phyloP scores from a whole-genome alignment of 2,888 invertebrate genomes.

The Drepana falcataria region DNA sequence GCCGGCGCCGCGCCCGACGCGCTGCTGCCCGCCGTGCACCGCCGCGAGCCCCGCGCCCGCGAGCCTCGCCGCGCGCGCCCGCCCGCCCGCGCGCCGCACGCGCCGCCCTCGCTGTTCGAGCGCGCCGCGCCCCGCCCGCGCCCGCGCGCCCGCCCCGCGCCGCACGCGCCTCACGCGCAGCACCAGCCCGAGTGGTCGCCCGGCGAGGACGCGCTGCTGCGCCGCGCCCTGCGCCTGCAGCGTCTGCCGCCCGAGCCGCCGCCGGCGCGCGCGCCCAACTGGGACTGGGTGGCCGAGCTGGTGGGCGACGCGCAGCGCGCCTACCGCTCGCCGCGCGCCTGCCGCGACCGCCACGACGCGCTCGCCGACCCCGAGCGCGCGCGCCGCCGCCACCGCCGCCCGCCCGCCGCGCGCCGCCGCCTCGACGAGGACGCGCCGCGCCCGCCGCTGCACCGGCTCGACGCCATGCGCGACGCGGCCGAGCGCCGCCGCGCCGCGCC shows the following conservation, averaged over 20 bases:
- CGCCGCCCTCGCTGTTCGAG: slow-evolving; percentile 84
- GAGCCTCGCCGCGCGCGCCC: slow-evolving; percentile 85
- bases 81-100: slow-evolving; percentile 79
- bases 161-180: slow-evolving; percentile 65
- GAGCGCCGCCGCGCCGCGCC: slow-evolving; percentile 86
- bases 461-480: slow-evolving; percentile 86
- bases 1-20: slow-evolving; percentile 84
- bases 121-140: slow-evolving; percentile 82
- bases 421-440: slow-evolving; percentile 78
- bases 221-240: slow-evolving; percentile 88
- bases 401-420: slow-evolving; percentile 83
- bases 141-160: slow-evolving; percentile 83
- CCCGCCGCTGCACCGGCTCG: slow-evolving; percentile 77
- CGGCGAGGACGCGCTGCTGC: slow-evolving; percentile 92
- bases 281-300: slow-evolving; percentile 96
- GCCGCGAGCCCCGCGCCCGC: slow-evolving; percentile 81
- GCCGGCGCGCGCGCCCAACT: slow-evolving; percentile 94
- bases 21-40: slow-evolving; percentile 81
- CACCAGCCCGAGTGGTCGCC: slow-evolving; percentile 93
- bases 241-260: slow-evolving; percentile 79
- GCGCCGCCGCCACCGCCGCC: slow-evolving; percentile 91
- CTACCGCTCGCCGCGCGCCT: slow-evolving; percentile 94
- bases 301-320: slow-evolving; percentile 92
- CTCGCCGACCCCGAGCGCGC: slow-evolving; percentile 92
- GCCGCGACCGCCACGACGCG: slow-evolving; percentile 92